These are phyloP conservation scores for Protophormia terraenovae DNA, from an alignment of 2,888 invertebrate genomes.

Conservation along the genomic window DNA sequence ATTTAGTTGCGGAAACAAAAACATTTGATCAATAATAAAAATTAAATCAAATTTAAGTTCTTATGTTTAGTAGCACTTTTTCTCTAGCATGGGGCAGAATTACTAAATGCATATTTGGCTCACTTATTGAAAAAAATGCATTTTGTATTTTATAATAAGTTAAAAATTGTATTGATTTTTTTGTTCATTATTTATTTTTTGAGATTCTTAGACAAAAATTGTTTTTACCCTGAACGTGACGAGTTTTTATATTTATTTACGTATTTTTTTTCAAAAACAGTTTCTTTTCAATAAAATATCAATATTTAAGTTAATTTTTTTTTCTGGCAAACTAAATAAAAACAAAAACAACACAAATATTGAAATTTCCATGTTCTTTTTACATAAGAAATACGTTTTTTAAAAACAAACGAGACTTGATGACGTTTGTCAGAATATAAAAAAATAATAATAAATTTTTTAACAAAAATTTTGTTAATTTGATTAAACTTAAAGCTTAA, in stretches of 20 bases:
- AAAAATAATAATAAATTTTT: no score
- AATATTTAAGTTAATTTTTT: constrained; percentile 12
- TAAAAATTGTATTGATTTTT: background rate
- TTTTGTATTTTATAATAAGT: background rate
- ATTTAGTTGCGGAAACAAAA: no score
- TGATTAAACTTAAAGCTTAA: background rate
- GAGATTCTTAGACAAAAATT: constrained; percentile 4
- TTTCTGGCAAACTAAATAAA: background rate
- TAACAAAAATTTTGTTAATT: background rate
- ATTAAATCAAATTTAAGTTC: no score
- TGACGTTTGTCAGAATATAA: no score
- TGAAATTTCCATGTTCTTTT: background rate
- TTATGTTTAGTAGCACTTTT: no score
- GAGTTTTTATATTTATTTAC: constrained; percentile 9
- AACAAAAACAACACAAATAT: background rate
- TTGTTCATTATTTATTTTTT: background rate
- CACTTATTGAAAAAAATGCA: background rate
- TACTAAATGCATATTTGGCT: no score
- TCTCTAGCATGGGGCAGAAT: no score
- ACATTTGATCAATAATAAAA: no score
- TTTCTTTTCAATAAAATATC: background rate
- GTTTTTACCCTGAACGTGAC: constrained; percentile 55
- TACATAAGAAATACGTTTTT: background rate
- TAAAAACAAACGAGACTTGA: background rate
- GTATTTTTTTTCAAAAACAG: background rate